A percentile compares a stretch with the other conserved stretches of the same genome.
Evolutionary conservation across 2,797 vertebrate genomes (phyloP).

Genomic region (Chelmon rostratus): DNA sequence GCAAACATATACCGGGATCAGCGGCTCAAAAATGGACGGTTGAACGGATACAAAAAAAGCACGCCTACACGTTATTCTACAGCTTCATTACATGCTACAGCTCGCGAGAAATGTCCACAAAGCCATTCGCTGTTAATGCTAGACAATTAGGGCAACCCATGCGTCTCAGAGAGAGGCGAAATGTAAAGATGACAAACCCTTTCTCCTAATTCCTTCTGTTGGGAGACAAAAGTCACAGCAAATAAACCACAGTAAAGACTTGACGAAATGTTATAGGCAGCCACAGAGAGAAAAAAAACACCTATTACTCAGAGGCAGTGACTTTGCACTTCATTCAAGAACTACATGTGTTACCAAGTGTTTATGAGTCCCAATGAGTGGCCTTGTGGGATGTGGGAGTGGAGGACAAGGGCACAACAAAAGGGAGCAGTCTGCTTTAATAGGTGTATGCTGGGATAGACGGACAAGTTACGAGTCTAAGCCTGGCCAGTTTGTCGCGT

Average conservation of each 20-base stretch:
- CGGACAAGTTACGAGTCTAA: constrained; percentile 67
- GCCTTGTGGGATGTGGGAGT: constrained; percentile 68
- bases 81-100: constrained; percentile 12
- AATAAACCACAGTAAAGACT: constrained; percentile 81
- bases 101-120: constrained; percentile 31
- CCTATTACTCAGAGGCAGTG: constrained; percentile 71
- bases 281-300: constrained; percentile 64
- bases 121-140: constrained; percentile 26
- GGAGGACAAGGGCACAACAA: constrained; percentile 63
- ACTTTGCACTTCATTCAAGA: constrained; percentile 76
- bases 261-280: constrained; percentile 75
- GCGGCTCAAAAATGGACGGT: constrained; percentile 18
- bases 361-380: constrained; percentile 75
- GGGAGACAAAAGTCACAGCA: constrained; percentile 63
- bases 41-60: not conserved
- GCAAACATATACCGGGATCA: constrained; percentile 10
- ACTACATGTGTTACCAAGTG: constrained; percentile 70
- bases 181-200: constrained; percentile 41
- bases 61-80: constrained; percentile 33
- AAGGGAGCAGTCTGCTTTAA: constrained; percentile 69
- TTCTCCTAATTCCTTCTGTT: constrained; percentile 53
- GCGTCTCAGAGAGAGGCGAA: constrained; percentile 4
- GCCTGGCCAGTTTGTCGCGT: constrained; percentile 54
- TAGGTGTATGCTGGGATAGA: constrained; percentile 69
- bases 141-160: constrained; percentile 21